Evolutionary conservation across 1,140 invertebrate species (phyloP).

Genomic region (Drosophila ambigua): DNA sequence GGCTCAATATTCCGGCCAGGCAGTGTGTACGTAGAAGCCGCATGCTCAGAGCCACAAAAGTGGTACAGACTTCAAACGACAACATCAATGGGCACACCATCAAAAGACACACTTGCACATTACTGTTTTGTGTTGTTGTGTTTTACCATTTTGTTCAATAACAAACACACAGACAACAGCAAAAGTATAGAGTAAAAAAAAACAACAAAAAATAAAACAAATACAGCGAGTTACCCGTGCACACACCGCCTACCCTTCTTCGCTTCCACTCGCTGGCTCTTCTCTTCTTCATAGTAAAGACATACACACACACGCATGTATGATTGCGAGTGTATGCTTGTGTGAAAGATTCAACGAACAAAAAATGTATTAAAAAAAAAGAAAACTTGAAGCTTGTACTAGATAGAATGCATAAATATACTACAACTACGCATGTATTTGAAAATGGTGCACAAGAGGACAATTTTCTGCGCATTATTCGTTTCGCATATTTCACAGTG

Average conservation of each 20-base stretch:
- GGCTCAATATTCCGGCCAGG: constrained; percentile 20
- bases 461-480: constrained; percentile 44
- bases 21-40: constrained; percentile 1
- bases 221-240: constrained; percentile 63
- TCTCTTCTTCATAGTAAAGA: constrained; percentile 4
- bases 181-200: constrained; percentile 3
- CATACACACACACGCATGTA: constrained; percentile 2
- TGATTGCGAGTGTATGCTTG: constrained; percentile 8
- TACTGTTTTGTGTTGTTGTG: no score
- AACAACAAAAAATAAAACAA: constrained; percentile 48
- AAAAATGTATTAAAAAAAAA: constrained; percentile 47
- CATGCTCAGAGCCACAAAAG: no score
- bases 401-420: constrained; percentile 48
- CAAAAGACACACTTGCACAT: no score
- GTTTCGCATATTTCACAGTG: constrained; percentile 64
- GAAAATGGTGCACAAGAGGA: constrained; percentile 24
- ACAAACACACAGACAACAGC: constrained; percentile 11
- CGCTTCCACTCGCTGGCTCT: constrained; percentile 24
- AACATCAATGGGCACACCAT: no score
- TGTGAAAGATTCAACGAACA: constrained; percentile 21
- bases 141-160: constrained; percentile 15
- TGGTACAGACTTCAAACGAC: no score
- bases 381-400: constrained; percentile 45
- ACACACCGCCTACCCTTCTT: constrained; percentile 35
- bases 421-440: constrained; percentile 59